Base-by-base conservation (phyloP, 2,113 vertebrate species). In the Apaloderma vittatum region DNA sequence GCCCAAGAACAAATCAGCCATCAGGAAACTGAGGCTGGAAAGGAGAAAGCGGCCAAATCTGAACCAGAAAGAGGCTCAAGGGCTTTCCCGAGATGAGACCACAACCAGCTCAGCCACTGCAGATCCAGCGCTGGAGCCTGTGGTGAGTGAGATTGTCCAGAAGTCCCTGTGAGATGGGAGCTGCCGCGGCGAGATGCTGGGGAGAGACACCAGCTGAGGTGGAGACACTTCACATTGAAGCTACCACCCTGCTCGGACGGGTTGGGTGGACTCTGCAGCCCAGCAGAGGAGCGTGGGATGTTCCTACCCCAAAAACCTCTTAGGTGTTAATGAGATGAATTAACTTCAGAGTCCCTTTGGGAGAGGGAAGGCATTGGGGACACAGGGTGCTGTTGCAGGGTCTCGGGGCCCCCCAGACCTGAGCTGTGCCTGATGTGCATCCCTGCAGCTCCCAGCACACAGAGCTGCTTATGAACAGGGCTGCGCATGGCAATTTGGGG, bases 81-180 rank as follows among this genome's bases (percentile, higher is more conserved):
- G 88, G 51, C 85, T 73, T 92, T 92, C 71, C 66, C 1, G 1
- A 55, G 52, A 14, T 0, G 4, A 70, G 51, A 37, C 30, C 46
- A n/a, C 58, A 83, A 30, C 40, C 34, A 59, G 51, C 46, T 27
- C 52, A 20, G 74, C 40, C 0, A 1, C 61, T 9, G 59, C 29
- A 36, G 59, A 51, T 27, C 67, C 0, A 2, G 77, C 0, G 0
- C 59, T 0, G 0, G 76, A 57, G 21, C 16, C 22, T 46, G 29
- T 0, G 1, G n/a, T 13, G 55, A 67, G 32, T 6, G 48, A 34
- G 21, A 3, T 48, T 5, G 9, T 6, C 26, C 75, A 34, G 82
- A 20, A 43, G 29, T 3, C 34, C 54, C 61, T 29, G 57, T 0
- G 18, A 37, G 48, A 12, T 9, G 37, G 40, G 65, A 70, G 55